Percentiles rank a stretch among this genome's conserved stretches.
These are phyloP conservation scores for Nycticorax nycticorax DNA, from an alignment of 2,113 vertebrate genomes.

Conservation along the genomic window DNA sequence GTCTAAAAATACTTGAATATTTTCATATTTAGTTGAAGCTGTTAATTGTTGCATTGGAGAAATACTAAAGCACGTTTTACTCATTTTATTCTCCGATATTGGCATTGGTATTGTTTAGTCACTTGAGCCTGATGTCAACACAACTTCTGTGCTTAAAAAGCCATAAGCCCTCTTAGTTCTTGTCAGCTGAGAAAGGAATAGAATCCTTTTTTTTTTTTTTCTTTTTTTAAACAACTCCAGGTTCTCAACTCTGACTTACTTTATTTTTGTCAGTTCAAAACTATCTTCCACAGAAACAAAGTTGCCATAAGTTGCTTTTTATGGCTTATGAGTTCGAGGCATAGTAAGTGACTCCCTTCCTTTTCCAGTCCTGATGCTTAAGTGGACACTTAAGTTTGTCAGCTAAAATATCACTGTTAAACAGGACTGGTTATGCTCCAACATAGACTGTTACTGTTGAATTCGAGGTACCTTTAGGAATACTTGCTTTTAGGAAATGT, in stretches of 20 bases:
- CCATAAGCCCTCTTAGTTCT: not conserved
- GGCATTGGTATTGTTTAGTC: not conserved
- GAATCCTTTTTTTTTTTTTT: not conserved
- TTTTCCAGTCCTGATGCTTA: not conserved
- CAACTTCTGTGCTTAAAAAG: not conserved
- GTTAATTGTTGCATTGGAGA: not conserved
- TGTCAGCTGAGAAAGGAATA: not conserved
- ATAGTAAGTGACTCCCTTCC: not conserved
- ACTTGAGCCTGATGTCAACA: not conserved
- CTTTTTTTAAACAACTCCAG: not conserved
- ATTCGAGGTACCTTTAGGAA: not conserved
- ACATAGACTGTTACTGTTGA: not conserved
- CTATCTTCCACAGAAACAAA: not conserved
- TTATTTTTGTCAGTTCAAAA: not conserved
- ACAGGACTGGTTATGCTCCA: not conserved
- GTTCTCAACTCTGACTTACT: not conserved
- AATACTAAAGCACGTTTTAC: not conserved
- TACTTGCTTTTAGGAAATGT: not conserved
- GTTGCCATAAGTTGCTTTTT: not conserved
- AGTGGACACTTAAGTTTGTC: not conserved
- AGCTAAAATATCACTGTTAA: not conserved
- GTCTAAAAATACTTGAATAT: not conserved
- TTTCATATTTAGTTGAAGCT: not conserved
- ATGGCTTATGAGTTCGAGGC: not conserved
- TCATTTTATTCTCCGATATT: not conserved